Conservation (phyloP, 2,888 invertebrate species). For the Spatulosminthurus flaviceps region DNA sequence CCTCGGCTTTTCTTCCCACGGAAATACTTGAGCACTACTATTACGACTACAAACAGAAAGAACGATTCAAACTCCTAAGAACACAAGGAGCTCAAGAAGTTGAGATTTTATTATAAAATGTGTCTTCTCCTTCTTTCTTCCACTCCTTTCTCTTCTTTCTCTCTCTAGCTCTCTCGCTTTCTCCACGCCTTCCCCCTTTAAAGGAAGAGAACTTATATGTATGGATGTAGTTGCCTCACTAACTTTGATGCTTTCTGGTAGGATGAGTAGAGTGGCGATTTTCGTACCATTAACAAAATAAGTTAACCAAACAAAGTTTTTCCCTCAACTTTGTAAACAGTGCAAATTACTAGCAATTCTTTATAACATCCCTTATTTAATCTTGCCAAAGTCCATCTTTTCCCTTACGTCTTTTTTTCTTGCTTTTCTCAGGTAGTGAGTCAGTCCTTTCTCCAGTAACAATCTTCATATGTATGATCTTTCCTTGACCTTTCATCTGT, state of each 20-base stretch:
- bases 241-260: conserved; percentile 18
- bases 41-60: conserved; percentile 10
- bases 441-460: too few species aligned
- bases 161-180: not conserved
- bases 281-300: conserved; percentile 30
- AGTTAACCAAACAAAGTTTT: conserved; percentile 5
- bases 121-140: not conserved
- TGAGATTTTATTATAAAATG: conserved; percentile 27
- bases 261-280: conserved; percentile 10
- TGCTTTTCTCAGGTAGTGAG: too few species aligned
- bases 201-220: not conserved
- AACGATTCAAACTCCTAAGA: conserved; percentile 21
- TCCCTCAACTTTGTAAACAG: not conserved
- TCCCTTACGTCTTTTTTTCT: too few species aligned
- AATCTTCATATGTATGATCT: not conserved
- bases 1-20: not conserved
- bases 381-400: too few species aligned
- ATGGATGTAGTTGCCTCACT: not conserved
- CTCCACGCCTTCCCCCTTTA: not conserved
- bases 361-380: conserved; percentile 7
- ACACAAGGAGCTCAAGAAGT: conserved; percentile 25
- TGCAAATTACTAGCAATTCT: conserved; percentile 10
- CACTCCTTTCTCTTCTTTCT: not conserved
- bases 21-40: conserved; percentile 11
- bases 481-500: not conserved